These are phyloP conservation scores for Lepilemur ruficaudatus DNA, from an alignment of 2,797 vertebrate species.

Conservation along the genomic window DNA sequence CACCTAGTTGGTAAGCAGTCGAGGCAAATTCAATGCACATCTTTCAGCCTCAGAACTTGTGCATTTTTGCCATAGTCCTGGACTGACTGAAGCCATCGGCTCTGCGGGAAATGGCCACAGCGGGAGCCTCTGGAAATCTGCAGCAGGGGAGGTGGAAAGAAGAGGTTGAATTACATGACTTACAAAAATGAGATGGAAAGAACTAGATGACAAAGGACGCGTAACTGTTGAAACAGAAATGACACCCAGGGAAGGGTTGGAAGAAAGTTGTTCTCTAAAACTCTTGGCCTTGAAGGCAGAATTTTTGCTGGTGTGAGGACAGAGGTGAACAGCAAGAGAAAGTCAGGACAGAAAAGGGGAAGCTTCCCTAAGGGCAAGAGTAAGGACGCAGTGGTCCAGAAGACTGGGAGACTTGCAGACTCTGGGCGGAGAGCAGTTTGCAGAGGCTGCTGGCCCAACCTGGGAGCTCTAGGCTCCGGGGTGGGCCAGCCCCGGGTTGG, in stretches of 20 bases:
- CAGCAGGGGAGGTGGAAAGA: neutral
- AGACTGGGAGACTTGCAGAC: neutral
- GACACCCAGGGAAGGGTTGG: neutral
- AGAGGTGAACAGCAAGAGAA: neutral
- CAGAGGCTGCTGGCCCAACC: neutral
- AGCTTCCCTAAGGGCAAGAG: neutral
- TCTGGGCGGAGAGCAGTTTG: neutral
- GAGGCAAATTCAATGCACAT: neutral
- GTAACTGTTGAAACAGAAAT: neutral
- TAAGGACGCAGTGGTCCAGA: neutral
- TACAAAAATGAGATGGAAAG: neutral
- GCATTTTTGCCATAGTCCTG: neutral
- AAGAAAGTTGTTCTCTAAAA: neutral
- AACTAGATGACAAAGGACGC: neutral
- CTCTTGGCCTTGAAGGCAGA: neutral
- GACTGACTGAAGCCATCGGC: neutral
- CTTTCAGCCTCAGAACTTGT: neutral
- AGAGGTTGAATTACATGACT: neutral
- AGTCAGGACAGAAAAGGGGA: neutral
- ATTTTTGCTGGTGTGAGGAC: neutral
- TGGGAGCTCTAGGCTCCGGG: neutral
- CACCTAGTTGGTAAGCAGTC: neutral
- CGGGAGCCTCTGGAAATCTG: neutral
- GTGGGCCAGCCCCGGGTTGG: neutral
- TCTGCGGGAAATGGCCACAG: neutral